Evolutionary conservation across 2,113 vertebrate species (phyloP).

Genomic region (Phrynocephalus versicolor): DNA sequence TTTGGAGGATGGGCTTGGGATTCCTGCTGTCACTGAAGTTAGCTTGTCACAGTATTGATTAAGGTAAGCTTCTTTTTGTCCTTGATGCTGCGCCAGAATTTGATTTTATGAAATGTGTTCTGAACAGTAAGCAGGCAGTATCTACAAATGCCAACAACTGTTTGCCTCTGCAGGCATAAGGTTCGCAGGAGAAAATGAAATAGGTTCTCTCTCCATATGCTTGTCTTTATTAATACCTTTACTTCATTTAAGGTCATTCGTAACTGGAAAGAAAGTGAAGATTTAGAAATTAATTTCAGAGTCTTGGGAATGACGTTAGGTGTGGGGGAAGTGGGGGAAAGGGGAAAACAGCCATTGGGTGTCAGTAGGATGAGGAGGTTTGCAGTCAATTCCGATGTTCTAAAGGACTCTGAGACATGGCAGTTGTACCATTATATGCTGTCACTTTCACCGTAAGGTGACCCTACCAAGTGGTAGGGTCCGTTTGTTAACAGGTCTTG

Average conservation of each 20-base stretch:
- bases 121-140: not conserved
- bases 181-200: slow-evolving; percentile 13
- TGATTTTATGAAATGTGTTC: slow-evolving; percentile 30
- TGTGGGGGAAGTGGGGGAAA: not conserved
- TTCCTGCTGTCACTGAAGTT: slow-evolving; percentile 29
- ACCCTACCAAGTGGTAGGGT: too few relatives aligned
- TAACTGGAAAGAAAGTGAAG: slow-evolving; percentile 18
- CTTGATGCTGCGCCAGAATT: slow-evolving; percentile 22
- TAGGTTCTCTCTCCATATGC: not conserved
- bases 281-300: slow-evolving; percentile 31
- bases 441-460: too few relatives aligned
- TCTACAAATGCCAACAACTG: not conserved
- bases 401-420: too few relatives aligned
- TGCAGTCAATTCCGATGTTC: too few relatives aligned
- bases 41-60: slow-evolving; percentile 43
- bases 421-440: too few relatives aligned
- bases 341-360: not conserved
- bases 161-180: slow-evolving; percentile 4
- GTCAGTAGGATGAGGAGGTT: too few relatives aligned
- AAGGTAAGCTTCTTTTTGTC: slow-evolving; percentile 33
- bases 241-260: not conserved
- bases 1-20: slow-evolving; percentile 16
- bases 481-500: too few relatives aligned
- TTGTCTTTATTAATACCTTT: slow-evolving; percentile 15
- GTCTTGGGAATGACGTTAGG: not conserved